phyloP scores from a whole-genome alignment of 2,113 vertebrate species.

The Thomomys bottae region DNA sequence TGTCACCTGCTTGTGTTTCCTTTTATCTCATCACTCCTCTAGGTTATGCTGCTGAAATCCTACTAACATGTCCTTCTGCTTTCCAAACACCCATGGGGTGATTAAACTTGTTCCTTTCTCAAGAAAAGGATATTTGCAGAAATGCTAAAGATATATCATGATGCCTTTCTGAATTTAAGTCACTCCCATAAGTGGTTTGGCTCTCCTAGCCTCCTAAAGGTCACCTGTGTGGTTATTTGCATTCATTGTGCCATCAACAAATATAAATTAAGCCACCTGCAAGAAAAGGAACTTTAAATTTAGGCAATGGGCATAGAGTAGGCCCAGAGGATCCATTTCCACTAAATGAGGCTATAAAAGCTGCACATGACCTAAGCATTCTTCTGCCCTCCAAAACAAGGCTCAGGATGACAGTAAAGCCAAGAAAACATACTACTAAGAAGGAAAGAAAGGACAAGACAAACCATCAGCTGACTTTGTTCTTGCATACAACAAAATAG shows the following conservation, averaged over 20 bases:
- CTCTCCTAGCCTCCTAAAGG: conserved; percentile 68
- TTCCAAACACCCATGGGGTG: neutral
- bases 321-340: conserved; percentile 79
- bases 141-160: conserved; percentile 14
- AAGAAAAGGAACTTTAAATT: conserved; percentile 80
- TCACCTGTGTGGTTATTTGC: conserved; percentile 75
- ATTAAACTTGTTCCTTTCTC: neutral
- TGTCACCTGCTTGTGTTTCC: neutral
- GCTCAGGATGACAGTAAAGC: conserved; percentile 77
- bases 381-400: conserved; percentile 81
- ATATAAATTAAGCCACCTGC: conserved; percentile 81
- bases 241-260: conserved; percentile 74
- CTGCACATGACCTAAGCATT: conserved; percentile 81
- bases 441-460: conserved; percentile 41
- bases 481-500: neutral
- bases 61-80: neutral
- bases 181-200: conserved; percentile 39
- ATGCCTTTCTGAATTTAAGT: conserved; percentile 53
- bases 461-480: neutral
- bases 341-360: conserved; percentile 81
- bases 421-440: conserved; percentile 60
- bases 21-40: neutral
- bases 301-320: conserved; percentile 76
- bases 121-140: conserved; percentile 14
- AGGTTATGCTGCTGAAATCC: neutral